Evolutionary conservation across 2,797 vertebrate species (phyloP), one percentile per base, ranked within the genome.

Genomic region (Melanotaenia trifasciata): DNA sequence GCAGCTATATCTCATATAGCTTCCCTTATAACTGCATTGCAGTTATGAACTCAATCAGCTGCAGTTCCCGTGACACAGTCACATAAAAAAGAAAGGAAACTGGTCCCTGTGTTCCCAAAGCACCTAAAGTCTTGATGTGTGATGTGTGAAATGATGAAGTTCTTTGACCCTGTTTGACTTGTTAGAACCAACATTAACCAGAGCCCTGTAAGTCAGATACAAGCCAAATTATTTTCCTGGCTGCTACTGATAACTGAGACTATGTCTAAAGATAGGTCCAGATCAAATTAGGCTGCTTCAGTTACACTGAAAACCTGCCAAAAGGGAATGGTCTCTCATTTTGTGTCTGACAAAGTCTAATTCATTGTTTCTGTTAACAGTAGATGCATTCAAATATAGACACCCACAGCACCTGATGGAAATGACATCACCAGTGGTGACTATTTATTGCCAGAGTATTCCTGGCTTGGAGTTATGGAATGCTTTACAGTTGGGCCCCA

Each of bases 391-490:
- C 35, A 70, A 57, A 66, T 68, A 54, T 66, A 81, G 81, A 61
- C 53, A 56, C 61, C 33, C 50, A 70, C 51, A 77, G 59, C 83
- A 80, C 58, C 80, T 85, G 85, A 73, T 84, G 50, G 69, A 24
- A 45, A 87, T 95, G 89, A 93, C 92, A 94, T 95, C 93, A 94
- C 76, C 58, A 45, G 53, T 33, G n/a, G 70, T 64, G 84, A 90
- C 92, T 94, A 92, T 93, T 94, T 94, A 81, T 87, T 85, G 36
- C 65, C 56, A 20, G n/a, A 78, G 89, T 87, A 90, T 92, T 90
- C 72, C 83, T 84, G 84, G 80, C 79, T 62, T 18, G 67, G 78
- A 84, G 71, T 70, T 65, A 77, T 74, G 81, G 85, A 89, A 78
- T 54, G 57, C 78, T 77, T 75, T 67, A 87, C 80, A 80, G 89